Evolutionary conservation across 64 coral and sea anemone species (phyloP).

Genomic region (Pocillopora damicornis): DNA sequence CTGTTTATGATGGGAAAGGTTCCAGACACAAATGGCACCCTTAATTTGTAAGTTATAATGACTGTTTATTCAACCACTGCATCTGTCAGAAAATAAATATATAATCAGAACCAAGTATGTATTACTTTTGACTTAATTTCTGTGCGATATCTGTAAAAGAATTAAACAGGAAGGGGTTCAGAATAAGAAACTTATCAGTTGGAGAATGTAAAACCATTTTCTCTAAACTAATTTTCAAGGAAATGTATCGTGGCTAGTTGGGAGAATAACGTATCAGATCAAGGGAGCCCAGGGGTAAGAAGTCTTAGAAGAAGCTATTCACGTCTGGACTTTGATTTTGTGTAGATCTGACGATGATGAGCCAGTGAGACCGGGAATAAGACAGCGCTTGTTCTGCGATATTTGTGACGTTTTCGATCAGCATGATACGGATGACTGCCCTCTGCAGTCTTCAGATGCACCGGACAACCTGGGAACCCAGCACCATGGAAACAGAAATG

Average conservation of each 20-base stretch:
- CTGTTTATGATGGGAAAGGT: constrained; percentile 53
- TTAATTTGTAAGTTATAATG: constrained; percentile 1
- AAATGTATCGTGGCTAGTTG: too few relatives aligned
- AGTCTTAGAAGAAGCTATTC: not conserved
- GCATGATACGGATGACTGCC: constrained; percentile 97
- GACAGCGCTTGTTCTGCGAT: constrained; percentile 87
- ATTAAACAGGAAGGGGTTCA: too few relatives aligned
- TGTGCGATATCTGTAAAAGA: too few relatives aligned
- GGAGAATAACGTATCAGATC: too few relatives aligned
- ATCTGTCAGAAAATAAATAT: too few relatives aligned
- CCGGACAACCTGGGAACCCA: constrained; percentile 71
- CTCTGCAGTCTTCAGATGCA: constrained; percentile 62
- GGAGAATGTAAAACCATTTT: too few relatives aligned
- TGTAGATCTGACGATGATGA: constrained; percentile 80
- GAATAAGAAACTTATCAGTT: too few relatives aligned
- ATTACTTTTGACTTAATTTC: too few relatives aligned
- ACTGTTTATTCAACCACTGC: too few relatives aligned
- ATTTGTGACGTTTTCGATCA: constrained; percentile 97
- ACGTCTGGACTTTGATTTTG: not conserved
- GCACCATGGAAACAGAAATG: constrained; percentile 81
- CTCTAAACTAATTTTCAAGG: too few relatives aligned
- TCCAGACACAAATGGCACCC: constrained; percentile 49
- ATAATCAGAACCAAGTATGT: too few relatives aligned
- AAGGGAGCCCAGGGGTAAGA: too few relatives aligned
- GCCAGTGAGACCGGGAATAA: constrained; percentile 59